These are phyloP conservation scores for Protomyctophum bolini DNA, from an alignment of 2,113 vertebrate species.

Conservation along the genomic window DNA sequence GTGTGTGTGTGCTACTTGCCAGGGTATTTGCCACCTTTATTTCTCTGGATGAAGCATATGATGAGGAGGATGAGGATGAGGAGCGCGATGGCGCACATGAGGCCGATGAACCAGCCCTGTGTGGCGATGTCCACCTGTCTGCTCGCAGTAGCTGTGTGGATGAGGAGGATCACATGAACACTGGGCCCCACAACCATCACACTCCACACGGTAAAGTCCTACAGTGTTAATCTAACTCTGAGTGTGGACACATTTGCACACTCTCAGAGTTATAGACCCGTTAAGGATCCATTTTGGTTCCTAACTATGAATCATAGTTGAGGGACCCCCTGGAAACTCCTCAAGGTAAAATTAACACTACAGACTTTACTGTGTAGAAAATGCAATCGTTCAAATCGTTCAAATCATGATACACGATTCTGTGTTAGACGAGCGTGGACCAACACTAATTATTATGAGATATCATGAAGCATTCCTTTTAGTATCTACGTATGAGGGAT, in stretches of 20 bases:
- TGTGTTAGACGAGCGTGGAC: slow-evolving; percentile 2
- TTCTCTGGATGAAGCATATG: slow-evolving; percentile 98
- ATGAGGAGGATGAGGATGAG: slow-evolving; percentile 97
- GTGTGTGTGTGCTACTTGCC: slow-evolving; percentile 74
- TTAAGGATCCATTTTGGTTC: too few species aligned
- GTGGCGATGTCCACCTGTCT: slow-evolving; percentile 97
- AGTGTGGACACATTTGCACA: too few species aligned
- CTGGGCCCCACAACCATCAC: too few species aligned
- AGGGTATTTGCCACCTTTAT: slow-evolving; percentile 98
- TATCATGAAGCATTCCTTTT: neutral
- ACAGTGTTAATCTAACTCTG: too few species aligned
- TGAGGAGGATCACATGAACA: neutral
- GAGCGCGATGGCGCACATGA: slow-evolving; percentile 98
- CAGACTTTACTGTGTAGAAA: too few species aligned
- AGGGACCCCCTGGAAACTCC: too few species aligned
- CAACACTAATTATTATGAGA: neutral
- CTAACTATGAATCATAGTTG: too few species aligned
- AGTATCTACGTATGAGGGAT: slow-evolving; percentile 16
- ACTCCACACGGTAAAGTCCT: too few species aligned
- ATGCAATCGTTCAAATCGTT: too few species aligned
- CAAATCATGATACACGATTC: neutral
- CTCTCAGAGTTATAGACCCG: too few species aligned
- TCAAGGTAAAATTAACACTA: too few species aligned
- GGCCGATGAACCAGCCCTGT: slow-evolving; percentile 99
- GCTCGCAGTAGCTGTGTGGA: slow-evolving; percentile 87